phyloP scores from a whole-genome alignment of 2,797 vertebrate species.

The Mus minutoides region DNA sequence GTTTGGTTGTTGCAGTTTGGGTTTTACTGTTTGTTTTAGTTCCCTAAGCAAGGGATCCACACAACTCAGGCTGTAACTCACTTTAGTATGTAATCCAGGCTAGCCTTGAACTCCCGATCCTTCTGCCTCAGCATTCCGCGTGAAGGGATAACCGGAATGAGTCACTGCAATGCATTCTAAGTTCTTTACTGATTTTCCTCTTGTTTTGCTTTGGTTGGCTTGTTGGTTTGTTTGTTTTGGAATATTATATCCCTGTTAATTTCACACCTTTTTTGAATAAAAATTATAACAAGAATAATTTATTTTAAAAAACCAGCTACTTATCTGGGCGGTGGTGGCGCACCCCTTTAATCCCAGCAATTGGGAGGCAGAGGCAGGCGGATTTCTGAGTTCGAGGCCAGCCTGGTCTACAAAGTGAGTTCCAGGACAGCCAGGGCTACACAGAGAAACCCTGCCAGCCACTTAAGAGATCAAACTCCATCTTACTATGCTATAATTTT shows the following conservation, averaged over 20 bases:
- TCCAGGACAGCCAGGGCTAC: too few species aligned
- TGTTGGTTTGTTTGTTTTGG: not conserved
- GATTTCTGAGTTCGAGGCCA: too few species aligned
- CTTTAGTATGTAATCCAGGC: not conserved
- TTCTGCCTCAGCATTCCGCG: not conserved
- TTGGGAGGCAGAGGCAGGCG: too few species aligned
- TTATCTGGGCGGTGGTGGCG: too few species aligned
- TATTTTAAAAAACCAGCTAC: not conserved
- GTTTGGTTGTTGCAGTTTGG: not conserved
- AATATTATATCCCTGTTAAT: not conserved
- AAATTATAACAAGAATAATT: not conserved
- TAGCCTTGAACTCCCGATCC: not conserved
- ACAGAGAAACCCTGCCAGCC: too few species aligned
- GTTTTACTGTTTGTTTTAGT: not conserved
- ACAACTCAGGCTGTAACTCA: not conserved
- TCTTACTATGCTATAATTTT: not conserved
- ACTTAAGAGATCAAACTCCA: not conserved
- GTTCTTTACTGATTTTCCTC: not conserved
- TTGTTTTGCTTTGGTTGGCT: not conserved
- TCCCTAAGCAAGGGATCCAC: not conserved
- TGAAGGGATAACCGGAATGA: too few species aligned
- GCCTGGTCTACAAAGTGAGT: too few species aligned
- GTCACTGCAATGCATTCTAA: not conserved
- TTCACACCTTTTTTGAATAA: not conserved
- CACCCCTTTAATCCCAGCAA: too few species aligned